Evolutionary conservation across 2,888 invertebrate genomes (phyloP), one percentile per base, ranked within the genome.

Genomic region (Drosophila robusta): DNA sequence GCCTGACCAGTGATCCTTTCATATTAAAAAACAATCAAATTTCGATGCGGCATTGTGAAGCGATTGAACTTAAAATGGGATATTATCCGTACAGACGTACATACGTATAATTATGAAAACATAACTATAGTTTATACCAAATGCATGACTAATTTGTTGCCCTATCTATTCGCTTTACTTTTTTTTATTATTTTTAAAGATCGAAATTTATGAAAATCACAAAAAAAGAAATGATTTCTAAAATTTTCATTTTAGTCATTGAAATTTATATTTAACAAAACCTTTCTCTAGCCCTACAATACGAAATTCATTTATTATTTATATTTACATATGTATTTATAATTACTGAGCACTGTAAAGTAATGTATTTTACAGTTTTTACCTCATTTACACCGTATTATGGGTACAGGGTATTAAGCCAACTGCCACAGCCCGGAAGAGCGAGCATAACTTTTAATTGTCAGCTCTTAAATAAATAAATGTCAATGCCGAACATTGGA

Each of bases 21-120:
- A 83, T 76, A 81, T 83, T 81, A 70, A 76, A 83, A 83, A 80
- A 76, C 76, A 78, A 83, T 81, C 76, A 80, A 80, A 69, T 57
- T 69, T 70, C 51, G 63, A 46, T 68, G 68, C 55, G 49, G 65
- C 60, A 62, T 49, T 64, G 46, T 54, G 62, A 36, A 46, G 3
- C 24, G 55, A 51, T 49, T 46, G 63, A 51, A 60, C 55, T 50
- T 61, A 75, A 80, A 75, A 66, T 55, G 65, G 46, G 63, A 49
- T 75, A 78, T 79, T 77, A 79, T 46, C 50, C 57, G 29, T 14
- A 6, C 12, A 51, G 11, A 51, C 22, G n/a, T 7, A 14, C 3
- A 16, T 1, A 26, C 3, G 8, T 2, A 39, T 52, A 52, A 61
- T 60, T 64, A 60, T 34, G 12, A 12, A 12, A 34, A 34, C 26